phyloP scores from a whole-genome alignment of 2,797 vertebrate species.

The Esox lucius region DNA sequence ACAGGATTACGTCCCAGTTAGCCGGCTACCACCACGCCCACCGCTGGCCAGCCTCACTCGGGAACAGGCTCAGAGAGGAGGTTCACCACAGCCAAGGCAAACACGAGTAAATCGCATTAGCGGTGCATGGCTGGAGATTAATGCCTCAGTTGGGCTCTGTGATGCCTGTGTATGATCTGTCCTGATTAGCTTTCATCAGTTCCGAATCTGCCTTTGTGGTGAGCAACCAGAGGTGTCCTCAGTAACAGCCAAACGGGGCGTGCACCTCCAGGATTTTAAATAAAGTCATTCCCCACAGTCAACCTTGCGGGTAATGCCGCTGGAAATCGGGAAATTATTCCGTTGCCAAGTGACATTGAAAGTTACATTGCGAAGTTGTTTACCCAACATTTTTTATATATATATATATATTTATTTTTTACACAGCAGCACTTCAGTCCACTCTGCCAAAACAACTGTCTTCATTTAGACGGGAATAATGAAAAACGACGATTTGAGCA shows the following conservation, averaged over 20 bases:
- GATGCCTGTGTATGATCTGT: constrained; percentile 7
- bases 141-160: not conserved
- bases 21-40: not conserved
- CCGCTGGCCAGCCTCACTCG: not conserved
- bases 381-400: no score
- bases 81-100: not conserved
- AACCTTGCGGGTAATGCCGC: not conserved
- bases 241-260: not conserved
- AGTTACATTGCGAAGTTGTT: no score
- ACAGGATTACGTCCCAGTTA: not conserved
- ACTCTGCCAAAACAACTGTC: not conserved
- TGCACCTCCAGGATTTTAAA: not conserved
- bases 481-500: constrained; percentile 2
- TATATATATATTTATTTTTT: no score
- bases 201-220: constrained; percentile 1
- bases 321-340: not conserved
- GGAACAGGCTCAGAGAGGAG: not conserved
- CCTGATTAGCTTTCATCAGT: constrained; percentile 5
- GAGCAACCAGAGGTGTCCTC: not conserved
- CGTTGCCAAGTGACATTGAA: not conserved
- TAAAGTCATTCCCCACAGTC: not conserved
- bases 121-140: constrained; percentile 12
- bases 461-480: not conserved
- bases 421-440: not conserved
- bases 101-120: constrained; percentile 11